Conservation (phyloP, 2,797 vertebrate genomes). For the Sebastes diaconus region DNA sequence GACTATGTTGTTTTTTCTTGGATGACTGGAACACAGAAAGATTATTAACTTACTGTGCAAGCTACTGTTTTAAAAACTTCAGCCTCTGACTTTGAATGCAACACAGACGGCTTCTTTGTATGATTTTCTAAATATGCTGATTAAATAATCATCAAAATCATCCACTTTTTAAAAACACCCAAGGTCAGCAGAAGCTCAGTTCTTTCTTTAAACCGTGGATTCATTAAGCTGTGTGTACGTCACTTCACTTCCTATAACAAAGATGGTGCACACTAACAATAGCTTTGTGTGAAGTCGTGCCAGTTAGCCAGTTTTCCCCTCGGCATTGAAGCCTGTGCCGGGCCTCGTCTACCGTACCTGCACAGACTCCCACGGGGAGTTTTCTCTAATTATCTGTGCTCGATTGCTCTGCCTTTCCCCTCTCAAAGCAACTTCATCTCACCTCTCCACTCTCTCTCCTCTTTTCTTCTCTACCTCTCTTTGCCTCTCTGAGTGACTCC, state of each 20-base stretch:
- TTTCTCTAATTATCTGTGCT: conserved; percentile 67
- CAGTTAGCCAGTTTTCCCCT: conserved; percentile 42
- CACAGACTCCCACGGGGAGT: conserved; percentile 39
- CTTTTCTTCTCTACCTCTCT: conserved; percentile 27
- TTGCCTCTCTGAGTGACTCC: not conserved
- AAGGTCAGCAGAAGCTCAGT: too few species aligned
- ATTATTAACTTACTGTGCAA: too few species aligned
- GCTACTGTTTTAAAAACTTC: too few species aligned
- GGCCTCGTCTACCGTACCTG: conserved; percentile 41
- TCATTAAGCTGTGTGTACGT: too few species aligned
- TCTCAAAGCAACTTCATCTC: conserved; percentile 27
- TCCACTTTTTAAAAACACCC: not conserved
- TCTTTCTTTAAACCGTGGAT: too few species aligned
- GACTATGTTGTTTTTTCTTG: not conserved
- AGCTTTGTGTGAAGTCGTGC: conserved; percentile 43
- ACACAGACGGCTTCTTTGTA: not conserved
- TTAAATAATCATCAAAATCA: not conserved
- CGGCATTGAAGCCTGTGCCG: conserved; percentile 42
- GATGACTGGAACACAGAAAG: not conserved
- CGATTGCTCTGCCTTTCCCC: conserved; percentile 32
- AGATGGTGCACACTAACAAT: not conserved
- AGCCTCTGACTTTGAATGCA: not conserved
- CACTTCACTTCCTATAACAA: conserved; percentile 5
- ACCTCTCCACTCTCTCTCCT: conserved; percentile 7
- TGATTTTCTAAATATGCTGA: not conserved